Evolutionary conservation across 2,113 vertebrate genomes (phyloP).

Genomic region (Abramis brama): DNA sequence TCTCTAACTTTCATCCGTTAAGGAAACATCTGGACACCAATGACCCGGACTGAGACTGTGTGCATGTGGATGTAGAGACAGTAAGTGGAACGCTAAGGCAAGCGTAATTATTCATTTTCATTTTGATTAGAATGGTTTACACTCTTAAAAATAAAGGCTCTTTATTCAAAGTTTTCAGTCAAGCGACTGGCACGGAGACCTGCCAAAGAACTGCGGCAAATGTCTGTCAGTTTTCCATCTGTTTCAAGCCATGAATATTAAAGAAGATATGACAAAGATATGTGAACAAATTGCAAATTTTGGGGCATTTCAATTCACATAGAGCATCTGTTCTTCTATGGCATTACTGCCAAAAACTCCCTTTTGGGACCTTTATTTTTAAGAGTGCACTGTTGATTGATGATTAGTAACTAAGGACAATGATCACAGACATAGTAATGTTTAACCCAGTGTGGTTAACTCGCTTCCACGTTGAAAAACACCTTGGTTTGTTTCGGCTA

Average conservation of each 20-base stretch:
- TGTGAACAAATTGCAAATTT: too few species aligned
- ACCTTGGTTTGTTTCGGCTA: neutral
- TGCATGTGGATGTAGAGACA: neutral
- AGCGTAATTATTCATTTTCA: neutral
- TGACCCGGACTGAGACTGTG: slow-evolving; percentile 44
- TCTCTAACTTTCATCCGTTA: slow-evolving; percentile 72
- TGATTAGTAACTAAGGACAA: neutral
- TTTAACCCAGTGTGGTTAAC: neutral
- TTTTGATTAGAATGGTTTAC: too few species aligned
- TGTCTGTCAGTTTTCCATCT: too few species aligned
- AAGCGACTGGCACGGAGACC: too few species aligned
- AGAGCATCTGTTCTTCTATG: neutral
- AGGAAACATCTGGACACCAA: slow-evolving; percentile 80
- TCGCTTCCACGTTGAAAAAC: neutral
- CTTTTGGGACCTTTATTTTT: neutral
- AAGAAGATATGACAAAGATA: too few species aligned
- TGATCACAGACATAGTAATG: neutral
- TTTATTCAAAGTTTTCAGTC: too few species aligned
- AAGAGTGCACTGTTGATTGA: neutral
- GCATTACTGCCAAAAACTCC: too few species aligned
- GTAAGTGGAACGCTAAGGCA: neutral
- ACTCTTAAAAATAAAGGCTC: too few species aligned
- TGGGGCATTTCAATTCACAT: too few species aligned
- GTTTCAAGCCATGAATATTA: too few species aligned
- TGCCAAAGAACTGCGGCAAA: too few species aligned